These are phyloP conservation scores for Columba guinea DNA, from an alignment of 2,797 vertebrate species.

Conservation along the genomic window DNA sequence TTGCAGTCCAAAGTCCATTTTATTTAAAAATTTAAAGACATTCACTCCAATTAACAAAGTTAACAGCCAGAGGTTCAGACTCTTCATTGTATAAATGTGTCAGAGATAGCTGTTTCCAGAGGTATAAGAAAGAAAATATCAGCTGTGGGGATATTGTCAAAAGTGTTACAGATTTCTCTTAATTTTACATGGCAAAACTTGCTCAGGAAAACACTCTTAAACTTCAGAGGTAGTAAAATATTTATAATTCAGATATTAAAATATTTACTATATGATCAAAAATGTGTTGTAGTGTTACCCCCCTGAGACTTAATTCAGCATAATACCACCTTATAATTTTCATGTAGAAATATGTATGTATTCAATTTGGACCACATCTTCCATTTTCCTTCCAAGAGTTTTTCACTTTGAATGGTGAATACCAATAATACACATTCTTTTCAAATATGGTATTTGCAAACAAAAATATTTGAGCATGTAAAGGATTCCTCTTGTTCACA, in stretches of 20 bases:
- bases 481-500: slow-evolving; percentile 62
- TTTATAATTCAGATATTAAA: slow-evolving; percentile 50
- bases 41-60: not conserved
- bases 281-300: not conserved
- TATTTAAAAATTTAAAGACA: not conserved
- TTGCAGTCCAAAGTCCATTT: not conserved
- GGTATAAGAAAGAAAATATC: not conserved
- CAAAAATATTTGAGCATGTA: not conserved
- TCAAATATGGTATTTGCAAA: not conserved
- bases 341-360: not conserved
- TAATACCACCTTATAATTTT: not conserved
- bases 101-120: not conserved
- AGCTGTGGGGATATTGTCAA: not conserved
- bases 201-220: not conserved
- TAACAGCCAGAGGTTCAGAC: not conserved
- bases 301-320: not conserved
- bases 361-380: not conserved
- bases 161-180: not conserved
- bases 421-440: not conserved
- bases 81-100: not conserved
- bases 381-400: not conserved
- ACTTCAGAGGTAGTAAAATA: slow-evolving; percentile 21
- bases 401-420: not conserved
- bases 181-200: not conserved
- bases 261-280: slow-evolving; percentile 31